phyloP scores from a whole-genome alignment of 2,113 vertebrate genomes.

The Petroica traversi region DNA sequence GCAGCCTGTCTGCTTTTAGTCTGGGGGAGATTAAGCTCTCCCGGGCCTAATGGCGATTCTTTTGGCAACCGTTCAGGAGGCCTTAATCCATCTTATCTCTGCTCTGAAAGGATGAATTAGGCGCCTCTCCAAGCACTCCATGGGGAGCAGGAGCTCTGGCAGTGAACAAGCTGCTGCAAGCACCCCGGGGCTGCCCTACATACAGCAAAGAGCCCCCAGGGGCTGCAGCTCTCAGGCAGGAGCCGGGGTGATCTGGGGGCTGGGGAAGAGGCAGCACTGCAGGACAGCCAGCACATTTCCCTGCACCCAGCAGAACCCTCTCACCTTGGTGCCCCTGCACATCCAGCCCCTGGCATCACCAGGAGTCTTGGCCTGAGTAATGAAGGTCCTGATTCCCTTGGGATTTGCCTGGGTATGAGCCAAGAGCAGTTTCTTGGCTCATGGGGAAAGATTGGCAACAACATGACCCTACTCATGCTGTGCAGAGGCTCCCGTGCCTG shows the following conservation, averaged over 20 bases:
- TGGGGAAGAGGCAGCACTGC: background rate
- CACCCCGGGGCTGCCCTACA: conserved; percentile 24
- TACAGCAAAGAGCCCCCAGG: fast-evolving
- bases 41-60: conserved; percentile 28
- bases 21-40: conserved; percentile 43
- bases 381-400: fast-evolving
- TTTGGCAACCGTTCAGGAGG: conserved; percentile 16
- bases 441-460: background rate
- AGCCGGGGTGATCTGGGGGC: fast-evolving
- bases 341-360: background rate
- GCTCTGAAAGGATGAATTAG: conserved; percentile 31
- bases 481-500: background rate
- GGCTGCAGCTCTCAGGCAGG: fast-evolving
- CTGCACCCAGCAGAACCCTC: background rate
- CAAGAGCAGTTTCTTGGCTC: background rate
- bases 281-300: fast-evolving
- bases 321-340: background rate
- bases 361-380: background rate
- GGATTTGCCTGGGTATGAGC: background rate
- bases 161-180: background rate
- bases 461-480: fast-evolving
- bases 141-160: background rate
- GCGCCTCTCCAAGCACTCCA: background rate
- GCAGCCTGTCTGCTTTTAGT: conserved; percentile 40
- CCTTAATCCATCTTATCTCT: conserved; percentile 49